Conservation (phyloP, 2,888 invertebrate genomes). For the Pachycephus smyrnensis region DNA sequence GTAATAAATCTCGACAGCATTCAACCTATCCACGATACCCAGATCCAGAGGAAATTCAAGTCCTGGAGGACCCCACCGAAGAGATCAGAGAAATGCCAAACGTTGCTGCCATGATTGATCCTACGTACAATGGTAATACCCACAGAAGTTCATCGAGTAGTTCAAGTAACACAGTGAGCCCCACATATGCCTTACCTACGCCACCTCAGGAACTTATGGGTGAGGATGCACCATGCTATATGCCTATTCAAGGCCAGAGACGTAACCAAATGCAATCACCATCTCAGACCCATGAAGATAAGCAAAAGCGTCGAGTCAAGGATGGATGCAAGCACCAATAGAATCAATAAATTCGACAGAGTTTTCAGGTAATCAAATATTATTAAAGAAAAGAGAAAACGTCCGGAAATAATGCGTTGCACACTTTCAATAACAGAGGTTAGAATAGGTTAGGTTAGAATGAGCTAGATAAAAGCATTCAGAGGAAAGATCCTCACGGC, state of each 20-base stretch:
- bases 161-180: conserved; percentile 57
- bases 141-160: conserved; percentile 53
- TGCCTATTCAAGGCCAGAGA: conserved; percentile 83
- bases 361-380: not conserved
- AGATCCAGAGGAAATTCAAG: conserved; percentile 66
- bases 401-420: not conserved
- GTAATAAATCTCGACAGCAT: conserved; percentile 25
- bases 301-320: conserved; percentile 71
- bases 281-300: conserved; percentile 74
- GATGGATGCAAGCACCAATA: conserved; percentile 76
- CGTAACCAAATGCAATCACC: conserved; percentile 67
- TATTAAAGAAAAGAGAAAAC: not conserved
- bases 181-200: conserved; percentile 59
- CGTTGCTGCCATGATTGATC: conserved; percentile 77
- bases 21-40: conserved; percentile 41
- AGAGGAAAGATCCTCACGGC: not conserved
- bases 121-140: conserved; percentile 69
- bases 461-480: not conserved
- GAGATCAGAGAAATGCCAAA: conserved; percentile 65
- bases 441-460: not conserved
- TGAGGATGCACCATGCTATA: conserved; percentile 76
- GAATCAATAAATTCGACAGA: conserved; percentile 5
- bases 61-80: conserved; percentile 52
- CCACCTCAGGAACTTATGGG: conserved; percentile 55
- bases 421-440: not conserved